These are phyloP conservation scores for Halichoerus grypus DNA, from an alignment of 2,113 vertebrate species.

Conservation along the genomic window DNA sequence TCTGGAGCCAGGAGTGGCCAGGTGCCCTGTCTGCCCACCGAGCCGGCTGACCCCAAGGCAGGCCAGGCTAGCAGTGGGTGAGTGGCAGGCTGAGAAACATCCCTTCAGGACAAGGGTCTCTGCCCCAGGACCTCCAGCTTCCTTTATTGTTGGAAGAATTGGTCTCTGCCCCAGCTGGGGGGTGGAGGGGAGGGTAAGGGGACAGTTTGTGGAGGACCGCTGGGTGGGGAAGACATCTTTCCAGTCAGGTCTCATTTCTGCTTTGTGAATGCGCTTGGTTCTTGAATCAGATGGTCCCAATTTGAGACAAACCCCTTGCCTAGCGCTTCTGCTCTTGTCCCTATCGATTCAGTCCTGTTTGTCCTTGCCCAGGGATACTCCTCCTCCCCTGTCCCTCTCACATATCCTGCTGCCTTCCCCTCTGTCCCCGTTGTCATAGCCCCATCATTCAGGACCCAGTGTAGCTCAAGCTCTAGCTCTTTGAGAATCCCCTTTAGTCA, in stretches of 20 bases:
- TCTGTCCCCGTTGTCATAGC: background rate
- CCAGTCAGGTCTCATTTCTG: background rate
- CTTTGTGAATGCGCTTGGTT: background rate
- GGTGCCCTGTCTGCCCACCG: background rate
- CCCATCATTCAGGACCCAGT: background rate
- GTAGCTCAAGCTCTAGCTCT: background rate
- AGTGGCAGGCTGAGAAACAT: background rate
- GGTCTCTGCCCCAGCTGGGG: background rate
- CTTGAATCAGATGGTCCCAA: background rate
- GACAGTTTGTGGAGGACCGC: background rate
- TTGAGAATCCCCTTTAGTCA: background rate
- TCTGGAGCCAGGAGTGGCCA: background rate
- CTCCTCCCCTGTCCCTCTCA: background rate
- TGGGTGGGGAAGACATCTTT: background rate
- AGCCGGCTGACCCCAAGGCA: background rate
- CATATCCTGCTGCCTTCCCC: background rate
- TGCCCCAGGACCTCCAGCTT: background rate
- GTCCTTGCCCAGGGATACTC: fast-evolving
- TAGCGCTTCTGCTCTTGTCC: background rate
- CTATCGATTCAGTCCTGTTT: background rate
- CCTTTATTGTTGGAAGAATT: background rate
- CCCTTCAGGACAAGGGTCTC: background rate
- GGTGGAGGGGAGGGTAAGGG: background rate
- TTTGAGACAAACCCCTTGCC: background rate
- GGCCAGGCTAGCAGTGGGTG: too few species aligned